Percentiles rank a stretch among this genome's conserved stretches.
Conservation (phyloP, 1,140 invertebrate species). For the Drosophila prosaltans region DNA sequence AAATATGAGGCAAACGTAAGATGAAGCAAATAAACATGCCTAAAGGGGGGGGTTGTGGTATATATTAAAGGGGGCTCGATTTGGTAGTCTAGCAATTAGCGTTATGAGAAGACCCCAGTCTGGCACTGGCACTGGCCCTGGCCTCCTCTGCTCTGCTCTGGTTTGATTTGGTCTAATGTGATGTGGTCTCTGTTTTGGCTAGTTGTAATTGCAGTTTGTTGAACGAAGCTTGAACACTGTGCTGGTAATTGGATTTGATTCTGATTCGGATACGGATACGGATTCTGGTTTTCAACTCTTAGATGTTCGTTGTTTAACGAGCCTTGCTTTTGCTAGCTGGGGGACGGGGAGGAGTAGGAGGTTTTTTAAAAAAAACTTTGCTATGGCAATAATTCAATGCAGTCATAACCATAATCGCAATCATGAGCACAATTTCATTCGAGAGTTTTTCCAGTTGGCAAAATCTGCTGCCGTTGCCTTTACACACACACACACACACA, state of each 20-base stretch:
- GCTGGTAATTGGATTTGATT: slow-evolving; percentile 62
- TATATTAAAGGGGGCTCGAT: no score
- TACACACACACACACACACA: neutral
- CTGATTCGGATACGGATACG: slow-evolving; percentile 13
- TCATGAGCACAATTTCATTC: slow-evolving; percentile 78
- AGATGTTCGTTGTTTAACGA: slow-evolving; percentile 52
- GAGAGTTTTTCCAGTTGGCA: slow-evolving; percentile 49
- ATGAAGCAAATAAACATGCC: slow-evolving; percentile 24
- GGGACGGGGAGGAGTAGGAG: no score
- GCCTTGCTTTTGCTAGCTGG: slow-evolving; percentile 22
- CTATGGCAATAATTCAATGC: slow-evolving; percentile 44
- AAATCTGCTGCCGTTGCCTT: neutral
- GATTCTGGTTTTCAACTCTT: neutral
- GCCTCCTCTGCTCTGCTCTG: neutral
- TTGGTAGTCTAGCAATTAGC: neutral
- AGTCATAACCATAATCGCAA: slow-evolving; percentile 76
- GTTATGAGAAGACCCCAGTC: neutral
- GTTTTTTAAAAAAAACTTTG: neutral
- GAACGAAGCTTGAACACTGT: no score
- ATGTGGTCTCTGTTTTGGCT: neutral
- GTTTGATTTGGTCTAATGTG: neutral
- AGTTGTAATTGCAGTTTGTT: slow-evolving; percentile 24
- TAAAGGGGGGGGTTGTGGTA: neutral
- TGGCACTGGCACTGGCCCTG: no score
- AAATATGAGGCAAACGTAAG: slow-evolving; percentile 9